Evolutionary conservation across 2,113 vertebrate genomes (phyloP).

Genomic region (Pseudorectes ferrugineus): DNA sequence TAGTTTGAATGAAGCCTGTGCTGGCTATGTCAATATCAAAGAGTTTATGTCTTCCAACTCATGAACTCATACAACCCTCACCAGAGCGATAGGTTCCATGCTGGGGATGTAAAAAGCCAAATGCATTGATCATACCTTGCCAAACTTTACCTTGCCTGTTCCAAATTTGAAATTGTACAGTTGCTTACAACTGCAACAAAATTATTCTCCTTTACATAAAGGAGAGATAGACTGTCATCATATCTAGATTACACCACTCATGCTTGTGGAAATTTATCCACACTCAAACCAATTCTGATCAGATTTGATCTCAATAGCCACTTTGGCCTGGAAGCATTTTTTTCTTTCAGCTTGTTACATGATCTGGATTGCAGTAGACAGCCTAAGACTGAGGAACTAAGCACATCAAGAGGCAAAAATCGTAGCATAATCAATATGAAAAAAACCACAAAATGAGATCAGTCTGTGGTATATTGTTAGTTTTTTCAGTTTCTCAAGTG

Average conservation of each 20-base stretch:
- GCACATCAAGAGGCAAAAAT: background rate
- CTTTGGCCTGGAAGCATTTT: background rate
- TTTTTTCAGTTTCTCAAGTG: background rate
- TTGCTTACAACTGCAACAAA: background rate
- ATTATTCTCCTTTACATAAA: background rate
- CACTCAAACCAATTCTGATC: background rate
- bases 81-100: background rate
- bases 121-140: background rate
- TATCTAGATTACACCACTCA: background rate
- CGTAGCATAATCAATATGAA: background rate
- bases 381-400: background rate
- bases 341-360: background rate
- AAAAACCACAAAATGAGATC: background rate
- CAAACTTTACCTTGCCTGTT: background rate
- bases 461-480: background rate
- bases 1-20: background rate
- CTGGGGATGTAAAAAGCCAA: background rate
- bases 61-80: background rate
- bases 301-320: background rate
- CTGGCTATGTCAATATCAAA: background rate
- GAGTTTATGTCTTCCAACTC: background rate
- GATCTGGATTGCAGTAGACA: background rate
- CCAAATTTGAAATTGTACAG: background rate
- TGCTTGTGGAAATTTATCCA: background rate
- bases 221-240: background rate